Conservation (phyloP, 2,888 invertebrate species). For the Nemotelus pantherinus region DNA sequence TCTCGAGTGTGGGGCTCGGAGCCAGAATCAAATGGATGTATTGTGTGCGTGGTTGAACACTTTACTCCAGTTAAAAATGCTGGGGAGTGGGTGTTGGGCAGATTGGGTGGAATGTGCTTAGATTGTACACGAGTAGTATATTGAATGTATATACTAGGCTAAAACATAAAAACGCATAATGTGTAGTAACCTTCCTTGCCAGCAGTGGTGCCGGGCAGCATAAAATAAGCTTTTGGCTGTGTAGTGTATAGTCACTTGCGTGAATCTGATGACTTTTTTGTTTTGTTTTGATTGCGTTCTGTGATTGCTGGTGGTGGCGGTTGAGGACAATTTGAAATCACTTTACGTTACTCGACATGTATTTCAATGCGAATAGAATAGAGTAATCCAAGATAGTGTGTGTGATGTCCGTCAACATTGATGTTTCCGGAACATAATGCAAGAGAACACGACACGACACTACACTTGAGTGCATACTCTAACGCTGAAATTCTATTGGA, state of each 20-base stretch:
- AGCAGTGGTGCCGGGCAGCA: neutral
- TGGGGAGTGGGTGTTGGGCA: no score
- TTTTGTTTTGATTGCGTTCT: conserved; percentile 40
- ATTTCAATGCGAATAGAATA: neutral
- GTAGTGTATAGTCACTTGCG: neutral
- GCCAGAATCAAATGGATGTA: neutral
- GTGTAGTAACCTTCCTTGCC: conserved; percentile 3
- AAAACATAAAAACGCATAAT: conserved; percentile 48
- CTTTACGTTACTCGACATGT: conserved; percentile 15
- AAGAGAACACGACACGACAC: neutral
- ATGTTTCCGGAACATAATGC: conserved; percentile 47
- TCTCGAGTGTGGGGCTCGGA: neutral
- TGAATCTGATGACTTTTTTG: neutral
- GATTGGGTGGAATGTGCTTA: no score
- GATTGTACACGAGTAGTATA: no score
- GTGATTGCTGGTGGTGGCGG: conserved; percentile 33
- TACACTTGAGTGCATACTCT: no score
- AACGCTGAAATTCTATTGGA: no score
- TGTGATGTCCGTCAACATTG: conserved; percentile 44
- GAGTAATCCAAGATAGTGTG: conserved; percentile 19
- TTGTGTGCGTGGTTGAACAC: no score
- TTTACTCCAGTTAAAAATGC: no score
- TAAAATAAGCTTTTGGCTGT: neutral
- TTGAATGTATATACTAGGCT: no score
- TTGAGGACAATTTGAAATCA: conserved; percentile 33